Evolutionary conservation across 2,113 vertebrate species (phyloP), one percentile per base, ranked within the genome.

Genomic region (Onychorhynchus coronatus): DNA sequence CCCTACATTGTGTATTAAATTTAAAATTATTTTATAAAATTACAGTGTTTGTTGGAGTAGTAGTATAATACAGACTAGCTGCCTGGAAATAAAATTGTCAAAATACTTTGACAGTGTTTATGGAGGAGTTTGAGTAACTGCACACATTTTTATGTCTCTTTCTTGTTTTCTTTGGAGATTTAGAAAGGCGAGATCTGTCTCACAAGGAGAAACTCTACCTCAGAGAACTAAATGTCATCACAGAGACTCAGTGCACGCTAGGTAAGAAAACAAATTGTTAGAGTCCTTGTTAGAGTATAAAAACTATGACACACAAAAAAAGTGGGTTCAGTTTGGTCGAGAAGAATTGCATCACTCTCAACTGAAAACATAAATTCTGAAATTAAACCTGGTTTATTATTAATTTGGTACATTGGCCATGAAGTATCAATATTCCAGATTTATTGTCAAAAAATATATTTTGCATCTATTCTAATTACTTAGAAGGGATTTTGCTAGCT

Each of bases 201-300:
- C 99, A 99, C 92, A 99, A 99, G 96, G 99, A 99, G 95, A 99
- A 99, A 65, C 98, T 99, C 58, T 99, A 99, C 97, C 98, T 99
- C 95, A 98, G 99, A 89, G 99, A 99, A 92, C 97, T 99, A 74
- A 99, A 99, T 30, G 99, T 99, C 93, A 99, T 99, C 76, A 99
- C 99, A 11, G 99, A 99, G 94, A 99, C 99, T 17, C 99, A 99
- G 53, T 99, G 99, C 94, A 99, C 99, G 17, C 97, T 99, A 92
- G 99, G 99, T 99, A 98, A 97, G 97, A 75, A 44, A 42, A 59
- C 3, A 75, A 59, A 39, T 28, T 35, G 8, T 75, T 79, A 24
- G 12, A 23, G 65, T 74, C 16, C 9, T 61, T 73, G 61, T 31
- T 42, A 22, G 17, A 25, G 4, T 28, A 11, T 70, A 28, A 50